Percentiles rank a stretch among this genome's conserved stretches.
These are phyloP conservation scores for Acrobasis consociella DNA, from an alignment of 2,888 invertebrate species.

Conservation along the genomic window DNA sequence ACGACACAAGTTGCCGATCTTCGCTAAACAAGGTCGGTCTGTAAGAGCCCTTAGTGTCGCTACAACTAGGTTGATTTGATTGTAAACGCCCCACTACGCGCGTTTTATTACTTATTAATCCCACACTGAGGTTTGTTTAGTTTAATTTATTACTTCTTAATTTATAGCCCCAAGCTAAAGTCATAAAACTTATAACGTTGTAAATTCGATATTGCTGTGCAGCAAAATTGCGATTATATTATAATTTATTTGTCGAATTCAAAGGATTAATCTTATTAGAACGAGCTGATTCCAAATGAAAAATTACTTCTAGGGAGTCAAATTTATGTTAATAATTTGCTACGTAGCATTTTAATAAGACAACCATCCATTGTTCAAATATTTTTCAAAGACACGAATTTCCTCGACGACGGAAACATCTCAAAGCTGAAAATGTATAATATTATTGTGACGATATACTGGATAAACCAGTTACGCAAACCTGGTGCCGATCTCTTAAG, in stretches of 20 bases:
- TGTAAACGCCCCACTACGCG: too few relatives aligned
- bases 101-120: too few relatives aligned
- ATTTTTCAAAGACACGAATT: background rate
- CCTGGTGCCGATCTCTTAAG: background rate
- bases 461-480: background rate
- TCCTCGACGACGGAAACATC: background rate
- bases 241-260: background rate
- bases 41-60: too few relatives aligned
- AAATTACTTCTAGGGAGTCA: background rate
- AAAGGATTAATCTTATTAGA: background rate
- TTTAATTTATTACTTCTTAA: background rate
- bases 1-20: too few relatives aligned
- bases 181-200: background rate
- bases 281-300: background rate
- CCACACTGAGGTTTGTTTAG: background rate
- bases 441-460: background rate
- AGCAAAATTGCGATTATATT: background rate
- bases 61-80: too few relatives aligned
- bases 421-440: background rate
- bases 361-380: background rate
- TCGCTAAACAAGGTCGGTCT: too few relatives aligned
- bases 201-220: background rate
- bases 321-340: slow-evolving; percentile 2
- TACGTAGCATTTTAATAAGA: background rate
- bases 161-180: background rate